phyloP scores from a whole-genome alignment of 2,888 invertebrate genomes.

The Troilus luridus region DNA sequence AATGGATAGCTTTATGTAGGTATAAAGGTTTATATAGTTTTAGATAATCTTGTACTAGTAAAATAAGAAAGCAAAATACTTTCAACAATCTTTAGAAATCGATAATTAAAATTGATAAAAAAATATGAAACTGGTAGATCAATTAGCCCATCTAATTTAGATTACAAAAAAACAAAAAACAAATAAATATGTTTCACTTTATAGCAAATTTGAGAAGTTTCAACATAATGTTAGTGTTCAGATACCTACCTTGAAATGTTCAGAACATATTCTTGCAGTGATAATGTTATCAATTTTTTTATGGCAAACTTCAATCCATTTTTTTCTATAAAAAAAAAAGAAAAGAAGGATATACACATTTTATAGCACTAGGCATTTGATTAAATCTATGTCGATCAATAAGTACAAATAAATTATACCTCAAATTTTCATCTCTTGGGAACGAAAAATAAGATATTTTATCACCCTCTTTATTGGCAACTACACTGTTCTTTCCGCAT shows the following conservation, averaged over 20 bases:
- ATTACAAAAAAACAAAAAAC: too few species aligned
- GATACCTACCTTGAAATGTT: constrained; percentile 27
- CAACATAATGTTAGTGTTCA: neutral
- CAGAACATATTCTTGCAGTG: constrained; percentile 27
- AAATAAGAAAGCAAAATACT: neutral
- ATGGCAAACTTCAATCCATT: constrained; percentile 19
- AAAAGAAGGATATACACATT: neutral
- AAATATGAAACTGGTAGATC: too few species aligned
- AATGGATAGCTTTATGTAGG: too few species aligned
- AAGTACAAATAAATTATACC: neutral
- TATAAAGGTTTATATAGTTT: too few species aligned
- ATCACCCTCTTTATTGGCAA: neutral
- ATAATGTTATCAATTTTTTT: neutral
- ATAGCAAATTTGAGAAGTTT: neutral
- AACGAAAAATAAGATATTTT: constrained; percentile 7
- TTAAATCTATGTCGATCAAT: neutral
- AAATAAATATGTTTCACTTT: neutral
- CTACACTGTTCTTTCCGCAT: neutral
- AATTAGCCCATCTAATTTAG: too few species aligned
- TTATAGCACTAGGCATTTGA: neutral
- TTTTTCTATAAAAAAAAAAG: constrained; percentile 30
- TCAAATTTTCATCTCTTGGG: constrained; percentile 48
- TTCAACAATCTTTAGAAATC: too few species aligned
- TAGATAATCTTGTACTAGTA: neutral
- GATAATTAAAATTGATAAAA: too few species aligned